Evolutionary conservation across 1,140 invertebrate species (phyloP).

Genomic region (Drosophila novamexicana): DNA sequence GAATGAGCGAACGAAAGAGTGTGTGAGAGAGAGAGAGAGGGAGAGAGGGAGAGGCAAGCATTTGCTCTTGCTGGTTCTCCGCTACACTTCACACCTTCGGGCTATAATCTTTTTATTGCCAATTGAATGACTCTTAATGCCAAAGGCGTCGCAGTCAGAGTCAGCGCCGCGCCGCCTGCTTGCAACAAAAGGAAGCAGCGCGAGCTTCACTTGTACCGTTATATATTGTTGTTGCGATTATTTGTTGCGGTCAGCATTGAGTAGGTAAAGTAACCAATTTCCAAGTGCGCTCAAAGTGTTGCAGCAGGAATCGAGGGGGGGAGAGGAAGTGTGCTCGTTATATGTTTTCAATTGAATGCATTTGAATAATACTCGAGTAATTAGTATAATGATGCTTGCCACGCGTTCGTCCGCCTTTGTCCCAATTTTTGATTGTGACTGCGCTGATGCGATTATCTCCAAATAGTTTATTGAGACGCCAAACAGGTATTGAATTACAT

Average conservation of each 20-base stretch:
- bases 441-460: constrained; percentile 64
- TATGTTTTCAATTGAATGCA: constrained; percentile 76
- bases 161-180: not conserved
- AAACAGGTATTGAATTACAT: constrained; percentile 73
- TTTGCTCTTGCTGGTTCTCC: constrained; percentile 33
- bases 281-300: constrained; percentile 61
- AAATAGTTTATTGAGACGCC: constrained; percentile 45
- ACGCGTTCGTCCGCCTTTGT: constrained; percentile 36
- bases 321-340: constrained; percentile 45
- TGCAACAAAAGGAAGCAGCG: not conserved
- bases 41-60: constrained; percentile 10
- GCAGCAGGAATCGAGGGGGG: not conserved
- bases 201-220: constrained; percentile 13
- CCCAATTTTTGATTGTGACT: constrained; percentile 24
- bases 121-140: constrained; percentile 78
- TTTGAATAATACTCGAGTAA: constrained; percentile 83
- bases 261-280: constrained; percentile 57
- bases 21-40: constrained; percentile 40
- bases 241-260: constrained; percentile 73
- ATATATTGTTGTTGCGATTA: constrained; percentile 5
- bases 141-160: constrained; percentile 57
- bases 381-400: constrained; percentile 79
- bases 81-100: constrained; percentile 79
- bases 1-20: constrained; percentile 1
- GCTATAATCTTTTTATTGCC: constrained; percentile 84